phyloP scores from a whole-genome alignment of 2,113 vertebrate genomes.

The Plotosus lineatus region DNA sequence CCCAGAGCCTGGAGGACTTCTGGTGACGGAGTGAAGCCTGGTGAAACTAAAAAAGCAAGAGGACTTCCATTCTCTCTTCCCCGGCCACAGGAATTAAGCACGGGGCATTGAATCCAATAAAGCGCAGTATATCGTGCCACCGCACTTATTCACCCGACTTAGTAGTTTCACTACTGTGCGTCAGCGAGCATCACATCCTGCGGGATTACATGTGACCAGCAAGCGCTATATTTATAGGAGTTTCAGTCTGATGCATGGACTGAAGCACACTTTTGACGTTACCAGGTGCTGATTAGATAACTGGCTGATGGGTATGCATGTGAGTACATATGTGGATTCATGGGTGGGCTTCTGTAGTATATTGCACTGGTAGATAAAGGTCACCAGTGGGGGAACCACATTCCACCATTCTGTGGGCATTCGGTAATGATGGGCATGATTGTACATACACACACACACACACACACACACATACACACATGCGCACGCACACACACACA shows the following conservation, averaged over 20 bases:
- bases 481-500: conserved; percentile 18
- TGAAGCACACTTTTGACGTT: conserved; percentile 40
- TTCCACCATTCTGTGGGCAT: conserved; percentile 45
- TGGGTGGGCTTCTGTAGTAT: conserved; percentile 46
- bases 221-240: conserved; percentile 51
- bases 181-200: conserved; percentile 53
- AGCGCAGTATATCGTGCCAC: conserved; percentile 50
- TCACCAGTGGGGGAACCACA: conserved; percentile 52
- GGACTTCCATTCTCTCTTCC: conserved; percentile 57
- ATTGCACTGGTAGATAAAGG: conserved; percentile 40
- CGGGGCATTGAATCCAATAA: conserved; percentile 67
- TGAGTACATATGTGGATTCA: conserved; percentile 22
- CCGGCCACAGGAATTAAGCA: conserved; percentile 64
- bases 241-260: conserved; percentile 55
- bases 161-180: conserved; percentile 60
- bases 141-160: too few relatives aligned
- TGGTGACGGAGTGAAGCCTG: conserved; percentile 43
- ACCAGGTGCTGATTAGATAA: conserved; percentile 57
- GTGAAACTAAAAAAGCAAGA: conserved; percentile 46
- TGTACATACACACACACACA: conserved; percentile 5
- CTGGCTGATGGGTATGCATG: conserved; percentile 53
- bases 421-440: conserved; percentile 1
- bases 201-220: conserved; percentile 57
- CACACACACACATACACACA: background rate
- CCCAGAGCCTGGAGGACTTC: conserved; percentile 49